Evolutionary conservation across 2,797 vertebrate species (phyloP), one percentile per base, ranked within the genome.

Genomic region (Percopsis omiscomaycus): DNA sequence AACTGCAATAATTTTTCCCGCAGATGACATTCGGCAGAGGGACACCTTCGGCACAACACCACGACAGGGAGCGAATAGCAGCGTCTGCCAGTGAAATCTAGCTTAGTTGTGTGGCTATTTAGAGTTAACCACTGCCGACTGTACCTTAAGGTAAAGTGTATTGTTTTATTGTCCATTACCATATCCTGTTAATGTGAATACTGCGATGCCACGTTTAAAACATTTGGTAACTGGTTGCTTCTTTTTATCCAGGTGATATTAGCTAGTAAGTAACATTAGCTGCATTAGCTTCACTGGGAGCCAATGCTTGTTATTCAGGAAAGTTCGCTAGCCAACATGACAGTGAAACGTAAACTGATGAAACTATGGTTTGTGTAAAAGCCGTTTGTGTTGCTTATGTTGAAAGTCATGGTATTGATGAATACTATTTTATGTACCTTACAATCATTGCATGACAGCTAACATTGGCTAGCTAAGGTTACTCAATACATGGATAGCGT

Each of bases 131-230:
- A 61, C 77, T 73, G 58, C 61, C 37, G 49, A 65, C 68, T 80
- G 47, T 51, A 67, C 55, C 45, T 57, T 52, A 82, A 88, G 89
- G 88, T 91, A 89, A 66, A 52, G 13, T 6, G 28, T 13, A 52
- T 58, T 12, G 1, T 3, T 58, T 42, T 42, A 42, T 13, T 48
- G 0, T 28, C 0, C 54, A 4, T 46, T 42, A 9, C 4, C 9
- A 5, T 37, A 37, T 37, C 9, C 1, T 37, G 5, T 37, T 9
- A 42, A 42, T 42, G 9, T 5, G 9, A 6, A 42, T 42, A 42
- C 37, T 9, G 9, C 37, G 4, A 42, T 42, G 6, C 37, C 37
- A 42, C 37, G 37, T 42, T 29, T 0, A 11, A 14, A 9, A 51
- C 8, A 45, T 45, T 22, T 2, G 4, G 11, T 0, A 11, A 37